Evolutionary conservation across 2,113 vertebrate genomes (phyloP), one percentile per base, ranked within the genome.

Genomic region (Struthio camelus): DNA sequence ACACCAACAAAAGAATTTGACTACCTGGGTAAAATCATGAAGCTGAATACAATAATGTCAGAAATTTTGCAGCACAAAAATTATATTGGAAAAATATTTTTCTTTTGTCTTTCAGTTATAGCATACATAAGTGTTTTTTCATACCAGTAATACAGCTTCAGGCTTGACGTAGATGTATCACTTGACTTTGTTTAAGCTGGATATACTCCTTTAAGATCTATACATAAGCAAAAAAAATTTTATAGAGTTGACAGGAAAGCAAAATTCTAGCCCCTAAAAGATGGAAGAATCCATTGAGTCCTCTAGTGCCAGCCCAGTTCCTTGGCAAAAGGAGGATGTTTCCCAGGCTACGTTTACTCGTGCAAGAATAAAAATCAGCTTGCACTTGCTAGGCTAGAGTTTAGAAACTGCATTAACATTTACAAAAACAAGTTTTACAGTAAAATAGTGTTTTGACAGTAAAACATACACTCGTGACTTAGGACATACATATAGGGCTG

Each of bases 31-130:
- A 70, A 90, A 96, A 50, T 17, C 59, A 10, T 61, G n/a, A 80
- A 87, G 38, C 18, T 73, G 13, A 53, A 54, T 14, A 14, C 5
- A 56, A 28, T n/a, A 14, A 2, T 27, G 19, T 32, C 6, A 78
- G 61, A 90, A 77, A 77, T 8, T 1, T 0, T n/a, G 4, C 6
- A 72, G 48, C 3, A 14, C 1, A 51, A 50, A 81, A 66, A 3
- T 81, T 58, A 16, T 9, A 48, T 54, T 58, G 1, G 56, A 92
- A 20, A 42, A 59, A 9, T 16, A 23, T 11, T 65, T 88, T 62
- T 76, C 30, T 82, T 53, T 14, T 51, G 25, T 10, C 65, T 92
- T 85, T 87, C 69, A 36, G 8, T 75, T 76, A 30, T 3, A 86
- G 6, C 4, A 44, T 67, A 61, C 80, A 44, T 78, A 69, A 53